Evolutionary conservation across 2,797 vertebrate genomes (phyloP), one percentile per base, ranked within the genome.

Genomic region (Chaenodraco wilsoni): DNA sequence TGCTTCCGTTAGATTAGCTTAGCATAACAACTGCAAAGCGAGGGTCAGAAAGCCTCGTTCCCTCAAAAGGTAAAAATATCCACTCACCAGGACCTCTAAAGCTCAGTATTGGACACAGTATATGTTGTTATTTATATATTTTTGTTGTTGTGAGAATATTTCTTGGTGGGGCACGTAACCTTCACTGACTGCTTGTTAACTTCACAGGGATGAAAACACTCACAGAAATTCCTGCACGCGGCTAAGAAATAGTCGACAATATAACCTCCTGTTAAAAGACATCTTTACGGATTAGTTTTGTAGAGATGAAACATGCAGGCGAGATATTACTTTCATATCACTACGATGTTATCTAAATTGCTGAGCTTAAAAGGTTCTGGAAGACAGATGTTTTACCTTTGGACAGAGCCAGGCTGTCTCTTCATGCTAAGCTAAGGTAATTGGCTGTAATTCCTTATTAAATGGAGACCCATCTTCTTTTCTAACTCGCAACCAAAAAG

Each of bases 1-100:
- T 50, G 14, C 19, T 65, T 70, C 56, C 55, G 65, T 61, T 63
- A 21, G 57, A 37, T 41, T 27, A 55, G 12, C 31, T 50, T n/a
- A 33, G 49, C 9, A 27, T 43, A 14, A 19, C 4, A 16, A 19
- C 16, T 37, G n/a, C 1, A 51, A 58, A 58, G 27, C 27, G 4
- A 27, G 27, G 27, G 27, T 27, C 27, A 27, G 27, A 27, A 27
- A 27, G 27, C 27, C 27, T 27, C 27, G 27, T 27, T 27, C 27
- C 4, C 27, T 27, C 27, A 27, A 27, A 27, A 27, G 27, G 4
- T 27, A 27, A 1, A 27, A 5, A 27, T 27, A 27, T 27, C 27
- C 27, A 5, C 27, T 27, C 27, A 27, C 27, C 27, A 27, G 27
- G 27, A 27, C 17, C 1, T 37, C 33, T 9, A 37, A 37, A 37